phyloP scores from a whole-genome alignment of 2,113 vertebrate species.

The Sapayoa aenigma region DNA sequence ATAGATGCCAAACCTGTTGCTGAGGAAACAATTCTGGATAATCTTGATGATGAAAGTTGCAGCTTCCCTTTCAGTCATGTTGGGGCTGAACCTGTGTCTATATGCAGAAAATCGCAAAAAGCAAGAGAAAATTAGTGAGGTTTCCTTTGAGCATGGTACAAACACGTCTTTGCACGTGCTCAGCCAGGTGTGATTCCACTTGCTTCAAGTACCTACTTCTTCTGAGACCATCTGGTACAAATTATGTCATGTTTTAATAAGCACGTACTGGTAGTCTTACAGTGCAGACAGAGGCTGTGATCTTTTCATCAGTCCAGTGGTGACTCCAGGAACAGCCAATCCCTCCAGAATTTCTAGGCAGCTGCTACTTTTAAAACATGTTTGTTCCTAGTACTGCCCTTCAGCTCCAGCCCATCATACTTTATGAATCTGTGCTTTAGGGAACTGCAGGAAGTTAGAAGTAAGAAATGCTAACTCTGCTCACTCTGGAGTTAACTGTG shows the following conservation, averaged over 20 bases:
- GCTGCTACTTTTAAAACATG: not conserved
- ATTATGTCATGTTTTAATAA: not conserved
- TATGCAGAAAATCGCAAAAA: not conserved
- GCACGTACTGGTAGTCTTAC: not conserved
- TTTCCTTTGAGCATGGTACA: not conserved
- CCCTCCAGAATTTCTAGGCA: not conserved
- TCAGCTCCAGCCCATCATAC: not conserved
- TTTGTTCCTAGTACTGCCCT: not conserved
- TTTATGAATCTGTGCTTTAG: not conserved
- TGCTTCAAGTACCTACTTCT: not conserved
- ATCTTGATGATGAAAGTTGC: constrained; percentile 95
- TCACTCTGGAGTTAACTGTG: not conserved
- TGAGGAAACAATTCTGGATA: constrained; percentile 97
- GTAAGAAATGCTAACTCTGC: not conserved
- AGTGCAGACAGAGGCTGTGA: not conserved
- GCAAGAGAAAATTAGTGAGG: not conserved
- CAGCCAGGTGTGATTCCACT: not conserved
- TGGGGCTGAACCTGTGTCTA: constrained; percentile 94
- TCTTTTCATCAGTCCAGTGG: not conserved
- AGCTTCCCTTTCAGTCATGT: constrained; percentile 92
- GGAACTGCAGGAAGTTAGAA: not conserved
- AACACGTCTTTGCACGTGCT: not conserved
- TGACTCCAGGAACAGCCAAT: not conserved
- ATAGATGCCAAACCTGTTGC: constrained; percentile 83
- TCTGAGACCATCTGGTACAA: not conserved